Base-by-base conservation (phyloP, 2,888 invertebrate genomes). In the Seladonia tumulorum region DNA sequence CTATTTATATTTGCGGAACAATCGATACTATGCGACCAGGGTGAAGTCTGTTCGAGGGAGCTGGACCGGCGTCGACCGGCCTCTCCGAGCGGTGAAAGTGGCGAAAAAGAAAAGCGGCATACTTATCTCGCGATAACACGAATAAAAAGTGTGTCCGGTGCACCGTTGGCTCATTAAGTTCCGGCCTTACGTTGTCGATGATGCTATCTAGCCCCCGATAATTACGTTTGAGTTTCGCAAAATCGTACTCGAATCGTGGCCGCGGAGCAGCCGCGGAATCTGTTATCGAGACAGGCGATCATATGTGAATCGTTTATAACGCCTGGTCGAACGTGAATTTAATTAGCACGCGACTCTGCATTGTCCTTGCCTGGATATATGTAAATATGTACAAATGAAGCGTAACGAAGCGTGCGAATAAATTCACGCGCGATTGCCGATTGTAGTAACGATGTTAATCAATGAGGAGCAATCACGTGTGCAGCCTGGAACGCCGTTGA, bases 1-100 rank as follows among this genome's bases (percentile, higher is more conserved):
- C 79, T 86, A 79, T 86, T 82, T 86, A 76, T 82, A 70, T 86
- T 82, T 74, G 22, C 68, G 42, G 42, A 3, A 14, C 12, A 60
- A 81, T 86, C 82, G 82, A 85, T 85, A 42, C n/a, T 16, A 22
- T 29, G 45, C 71, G 73, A 29, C 73, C 73, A 53, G 10, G 35
- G 25, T 8, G 16, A 72, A 80, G 57, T 76, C 53, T n/a, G 5
- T 57, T 39, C 39, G 72, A 72, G 53, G 18, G 14, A 76, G 53
- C 39, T 42, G 35, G 5, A 1, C 47, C 42, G 5, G 29, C 5
- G 14, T 22, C n/a, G 18, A n/a, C 70, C 70, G 68, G 16, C 29
- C 63, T 25, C 35, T 22, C 14, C 57, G 12, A 57, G 22, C 57
- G n/a, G 22, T 14, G 73, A 74, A 74, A 60, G 25, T 73, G 14